Percentiles rank a stretch among this genome's conserved stretches.
Conservation (phyloP, 2,113 vertebrate species). For the Megaleporinus macrocephalus region DNA sequence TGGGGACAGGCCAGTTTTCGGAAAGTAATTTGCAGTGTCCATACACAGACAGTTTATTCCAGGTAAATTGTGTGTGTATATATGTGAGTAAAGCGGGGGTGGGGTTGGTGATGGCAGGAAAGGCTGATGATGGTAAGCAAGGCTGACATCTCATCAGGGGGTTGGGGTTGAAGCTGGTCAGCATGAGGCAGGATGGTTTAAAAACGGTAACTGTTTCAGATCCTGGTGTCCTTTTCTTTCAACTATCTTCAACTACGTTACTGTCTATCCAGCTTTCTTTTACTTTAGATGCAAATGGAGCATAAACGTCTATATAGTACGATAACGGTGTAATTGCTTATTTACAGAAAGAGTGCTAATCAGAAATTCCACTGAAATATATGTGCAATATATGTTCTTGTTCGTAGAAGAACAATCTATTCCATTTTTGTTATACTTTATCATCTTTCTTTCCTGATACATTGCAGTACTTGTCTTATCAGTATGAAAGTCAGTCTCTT, state of each 20-base stretch:
- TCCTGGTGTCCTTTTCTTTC: neutral
- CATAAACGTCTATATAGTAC: too few relatives aligned
- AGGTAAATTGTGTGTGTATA: neutral
- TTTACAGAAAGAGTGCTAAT: too few relatives aligned
- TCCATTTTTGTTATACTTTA: too few relatives aligned
- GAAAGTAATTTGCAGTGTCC: neutral
- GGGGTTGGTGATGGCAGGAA: neutral
- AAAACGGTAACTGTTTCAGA: neutral
- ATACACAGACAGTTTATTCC: neutral
- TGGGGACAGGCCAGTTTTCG: neutral
- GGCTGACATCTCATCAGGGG: conserved; percentile 14
- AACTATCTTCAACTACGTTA: neutral
- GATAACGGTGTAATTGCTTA: too few relatives aligned
- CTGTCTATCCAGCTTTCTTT: neutral
- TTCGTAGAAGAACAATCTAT: too few relatives aligned
- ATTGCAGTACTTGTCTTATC: conserved; percentile 2
- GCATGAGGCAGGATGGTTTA: conserved; percentile 6
- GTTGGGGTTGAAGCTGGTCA: neutral
- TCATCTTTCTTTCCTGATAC: neutral
- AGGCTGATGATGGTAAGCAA: neutral
- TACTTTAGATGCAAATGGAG: too few relatives aligned
- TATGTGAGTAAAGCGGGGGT: too few relatives aligned
- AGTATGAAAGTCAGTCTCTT: conserved; percentile 11
- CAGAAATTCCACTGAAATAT: too few relatives aligned
- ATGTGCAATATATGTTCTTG: too few relatives aligned